A percentile compares a stretch with the other conserved stretches of the same genome.
Evolutionary conservation across 37 sponge, comb jelly and placozoan species (phyloP).

Genomic region (Sycon ciliatum): DNA sequence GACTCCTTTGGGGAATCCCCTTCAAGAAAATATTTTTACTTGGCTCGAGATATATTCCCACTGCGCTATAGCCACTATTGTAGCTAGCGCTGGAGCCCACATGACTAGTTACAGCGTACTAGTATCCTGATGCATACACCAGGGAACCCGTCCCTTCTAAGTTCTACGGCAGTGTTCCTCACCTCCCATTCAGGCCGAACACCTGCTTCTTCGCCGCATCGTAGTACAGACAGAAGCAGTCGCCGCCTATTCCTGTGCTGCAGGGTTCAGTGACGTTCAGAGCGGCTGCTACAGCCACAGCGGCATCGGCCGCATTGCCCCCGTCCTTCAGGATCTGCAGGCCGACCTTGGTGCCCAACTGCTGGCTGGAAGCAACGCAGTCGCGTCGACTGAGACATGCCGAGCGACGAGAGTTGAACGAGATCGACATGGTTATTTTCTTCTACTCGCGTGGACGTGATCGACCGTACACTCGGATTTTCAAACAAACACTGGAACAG

Average conservation of each 20-base stretch:
- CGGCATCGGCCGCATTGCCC: slow-evolving; percentile 81
- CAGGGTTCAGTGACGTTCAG: slow-evolving; percentile 77
- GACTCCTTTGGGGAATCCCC: too few species aligned
- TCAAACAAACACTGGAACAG: too few species aligned
- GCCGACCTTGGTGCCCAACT: slow-evolving; percentile 58
- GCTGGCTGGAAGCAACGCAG: slow-evolving; percentile 63
- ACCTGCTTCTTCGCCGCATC: slow-evolving; percentile 47
- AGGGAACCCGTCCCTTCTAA: too few species aligned
- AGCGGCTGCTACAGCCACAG: slow-evolving; percentile 71
- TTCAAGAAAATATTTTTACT: too few species aligned
- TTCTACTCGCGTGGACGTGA: too few species aligned
- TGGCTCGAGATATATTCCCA: too few species aligned
- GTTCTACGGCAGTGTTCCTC: too few species aligned
- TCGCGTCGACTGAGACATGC: slow-evolving; percentile 54
- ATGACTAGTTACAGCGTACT: too few species aligned
- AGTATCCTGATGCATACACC: too few species aligned
- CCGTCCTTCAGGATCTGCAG: slow-evolving; percentile 43
- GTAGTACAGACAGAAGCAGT: slow-evolving; percentile 78
- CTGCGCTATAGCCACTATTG: too few species aligned
- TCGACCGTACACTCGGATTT: too few species aligned
- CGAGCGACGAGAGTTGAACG: slow-evolving; percentile 44
- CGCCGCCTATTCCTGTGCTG: slow-evolving; percentile 74
- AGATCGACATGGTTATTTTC: not conserved
- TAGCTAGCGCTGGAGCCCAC: too few species aligned
- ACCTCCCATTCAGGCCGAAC: slow-evolving; percentile 69